A percentile compares a stretch with the other conserved stretches of the same genome.
Conservation (phyloP, 2,888 invertebrate genomes). For the Gastrophysa polygoni region DNA sequence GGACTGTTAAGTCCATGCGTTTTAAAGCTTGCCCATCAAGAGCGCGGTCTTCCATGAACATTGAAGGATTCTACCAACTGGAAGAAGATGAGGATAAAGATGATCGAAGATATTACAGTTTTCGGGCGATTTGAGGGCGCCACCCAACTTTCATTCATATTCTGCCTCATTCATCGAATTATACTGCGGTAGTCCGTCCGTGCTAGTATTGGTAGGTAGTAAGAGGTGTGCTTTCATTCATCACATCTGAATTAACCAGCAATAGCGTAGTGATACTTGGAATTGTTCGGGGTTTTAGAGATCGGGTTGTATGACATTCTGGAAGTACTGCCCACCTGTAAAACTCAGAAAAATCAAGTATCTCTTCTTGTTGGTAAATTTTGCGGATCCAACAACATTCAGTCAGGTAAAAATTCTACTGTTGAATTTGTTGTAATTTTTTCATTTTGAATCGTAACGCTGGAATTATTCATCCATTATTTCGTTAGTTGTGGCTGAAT, state of each 20-base stretch:
- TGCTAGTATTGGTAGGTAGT: not conserved
- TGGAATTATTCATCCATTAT: too few relatives aligned
- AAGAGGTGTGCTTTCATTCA: not conserved
- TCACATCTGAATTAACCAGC: not conserved
- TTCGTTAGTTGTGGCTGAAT: too few relatives aligned
- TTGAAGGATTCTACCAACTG: too few relatives aligned
- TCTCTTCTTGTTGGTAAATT: not conserved
- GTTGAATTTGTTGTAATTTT: too few relatives aligned
- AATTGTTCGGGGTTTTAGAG: slow-evolving; percentile 37
- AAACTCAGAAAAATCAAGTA: slow-evolving; percentile 34
- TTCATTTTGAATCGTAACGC: too few relatives aligned
- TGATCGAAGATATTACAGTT: too few relatives aligned
- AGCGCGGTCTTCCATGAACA: too few relatives aligned
- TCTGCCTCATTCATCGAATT: slow-evolving; percentile 12
- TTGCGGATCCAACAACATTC: not conserved
- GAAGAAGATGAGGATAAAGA: too few relatives aligned
- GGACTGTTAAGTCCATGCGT: too few relatives aligned
- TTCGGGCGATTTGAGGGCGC: too few relatives aligned
- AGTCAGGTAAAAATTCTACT: not conserved
- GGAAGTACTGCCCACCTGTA: slow-evolving; percentile 36
- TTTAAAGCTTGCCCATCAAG: too few relatives aligned
- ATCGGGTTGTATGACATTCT: slow-evolving; percentile 31
- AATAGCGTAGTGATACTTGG: not conserved
- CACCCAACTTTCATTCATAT: slow-evolving; percentile 7
- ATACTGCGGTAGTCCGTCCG: slow-evolving; percentile 5